Evolutionary conservation across 2,113 vertebrate species (phyloP), one percentile per base, ranked within the genome.

Genomic region (Corynorhinus townsendii): DNA sequence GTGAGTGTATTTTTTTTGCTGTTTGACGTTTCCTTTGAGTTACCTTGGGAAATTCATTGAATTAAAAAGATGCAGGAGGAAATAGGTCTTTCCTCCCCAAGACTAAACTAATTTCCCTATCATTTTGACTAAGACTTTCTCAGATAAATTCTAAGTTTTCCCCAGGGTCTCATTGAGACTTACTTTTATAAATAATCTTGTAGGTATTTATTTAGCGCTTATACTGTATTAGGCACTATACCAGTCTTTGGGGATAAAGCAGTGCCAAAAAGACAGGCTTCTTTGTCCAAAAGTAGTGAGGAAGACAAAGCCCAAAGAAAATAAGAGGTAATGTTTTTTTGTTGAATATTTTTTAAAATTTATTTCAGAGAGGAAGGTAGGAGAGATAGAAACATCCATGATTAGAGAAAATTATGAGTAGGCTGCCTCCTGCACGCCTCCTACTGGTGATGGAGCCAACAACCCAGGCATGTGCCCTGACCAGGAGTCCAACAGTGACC

Each of bases 171-270:
- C 38, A 71, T 12, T 20, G 43, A 73, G 19, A 84, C 26, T 92
- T 89, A 24, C 3, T 81, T 66, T 92, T 86, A 62, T 24, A 73
- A 91, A 56, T 89, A 30, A 73, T 77, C 19, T 77, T 59, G 14
- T 73, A 91, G 84, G 33, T 95, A 76, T 89, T 72, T 95, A 47
- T 85, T 89, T 80, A 86, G 38, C 24, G 69, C 20, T 62, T 86
- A 68, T 2, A 45, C 30, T 72, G 15, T 86, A 11, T 52, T 93
- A 20, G 12, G 24, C 9, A 40, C 14, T 64, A 40, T 77, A 64
- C 40, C 33, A 96, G 40, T 59, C 38, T 89, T 89, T 89, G 38
- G 30, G 26, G 24, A 16, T 90, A 54, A 11, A 56, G 17, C 15
- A 79, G 5, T 82, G 59, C 43, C 43, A 33, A 35, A 72, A 80